Evolutionary conservation across 1,140 invertebrate species (phyloP), one percentile per base, ranked within the genome.

Genomic region (Habropoda laboriosa): DNA sequence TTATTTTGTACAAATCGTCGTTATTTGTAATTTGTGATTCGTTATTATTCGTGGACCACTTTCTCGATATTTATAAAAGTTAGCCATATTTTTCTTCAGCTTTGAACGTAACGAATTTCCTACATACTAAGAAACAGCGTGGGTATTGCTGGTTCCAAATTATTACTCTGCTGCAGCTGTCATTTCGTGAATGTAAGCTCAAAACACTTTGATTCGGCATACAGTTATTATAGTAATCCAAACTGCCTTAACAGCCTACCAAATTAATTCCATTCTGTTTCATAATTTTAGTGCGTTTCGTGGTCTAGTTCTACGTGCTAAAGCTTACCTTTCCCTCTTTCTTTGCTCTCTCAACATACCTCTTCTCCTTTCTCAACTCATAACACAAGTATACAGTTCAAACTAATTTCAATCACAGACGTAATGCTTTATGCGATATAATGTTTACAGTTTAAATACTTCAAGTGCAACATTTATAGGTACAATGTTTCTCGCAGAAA

Each of bases 181-280:
- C n/a, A 16, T 45, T 42, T 57, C 40, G 35, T 8, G 5, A 57
- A 32, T 13, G 30, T 45, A 45, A 47, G 27, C n/a, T 45, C 35
- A 66, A 40, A 53, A 70, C 27, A 60, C 45, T 27, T 47, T 42
- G 55, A 49, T 53, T 32, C 70, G 49, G 49, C 70, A 24, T 81
- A 75, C 68, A 55, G 40, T 13, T 18, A 72, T 81, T 79, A 83
- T 60, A 77, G 66, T 68, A 79, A 79, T 76, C 47, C 49, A 53
- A 71, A 68, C 67, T 78, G 71, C 66, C 76, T 83, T 55, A 76
- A 80, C 81, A 76, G 53, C 77, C 47, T 80, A 72, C 66, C 72
- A 78, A 76, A 83, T 85, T 85, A 85, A 71, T 85, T 85, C 82
- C 81, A 85, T 83, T 84, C 82, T 66, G 83, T 83, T 84, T 83